These are phyloP conservation scores for Heliangelus exortis DNA, from an alignment of 2,797 vertebrate genomes.

Conservation along the genomic window DNA sequence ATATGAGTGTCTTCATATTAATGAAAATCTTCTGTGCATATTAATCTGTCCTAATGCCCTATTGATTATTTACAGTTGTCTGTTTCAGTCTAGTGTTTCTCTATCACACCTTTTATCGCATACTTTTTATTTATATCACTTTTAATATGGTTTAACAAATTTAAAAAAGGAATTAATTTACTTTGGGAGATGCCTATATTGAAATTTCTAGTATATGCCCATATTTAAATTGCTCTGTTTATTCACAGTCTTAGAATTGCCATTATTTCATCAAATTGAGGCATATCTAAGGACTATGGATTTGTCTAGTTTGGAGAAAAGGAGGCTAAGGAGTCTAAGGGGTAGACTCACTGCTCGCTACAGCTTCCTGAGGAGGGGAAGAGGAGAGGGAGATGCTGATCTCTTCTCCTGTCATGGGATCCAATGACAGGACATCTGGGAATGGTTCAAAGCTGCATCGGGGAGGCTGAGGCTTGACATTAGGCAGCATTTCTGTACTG, in stretches of 20 bases:
- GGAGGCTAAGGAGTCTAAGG: neutral
- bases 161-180: neutral
- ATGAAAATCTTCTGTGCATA: neutral
- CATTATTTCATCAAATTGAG: neutral
- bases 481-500: neutral
- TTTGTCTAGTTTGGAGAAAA: neutral
- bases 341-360: neutral
- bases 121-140: neutral
- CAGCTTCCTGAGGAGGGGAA: too few species aligned
- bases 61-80: neutral
- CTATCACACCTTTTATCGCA: neutral
- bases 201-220: neutral
- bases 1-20: neutral
- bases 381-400: neutral
- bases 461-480: neutral
- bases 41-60: neutral
- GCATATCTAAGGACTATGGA: neutral
- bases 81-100: neutral
- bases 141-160: neutral
- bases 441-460: neutral
- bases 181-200: neutral
- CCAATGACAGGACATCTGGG: accelerated
- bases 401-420: neutral
- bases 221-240: neutral
- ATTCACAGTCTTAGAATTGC: neutral